Base-by-base conservation (phyloP, 2,113 vertebrate species). In the Lonchura striata region DNA sequence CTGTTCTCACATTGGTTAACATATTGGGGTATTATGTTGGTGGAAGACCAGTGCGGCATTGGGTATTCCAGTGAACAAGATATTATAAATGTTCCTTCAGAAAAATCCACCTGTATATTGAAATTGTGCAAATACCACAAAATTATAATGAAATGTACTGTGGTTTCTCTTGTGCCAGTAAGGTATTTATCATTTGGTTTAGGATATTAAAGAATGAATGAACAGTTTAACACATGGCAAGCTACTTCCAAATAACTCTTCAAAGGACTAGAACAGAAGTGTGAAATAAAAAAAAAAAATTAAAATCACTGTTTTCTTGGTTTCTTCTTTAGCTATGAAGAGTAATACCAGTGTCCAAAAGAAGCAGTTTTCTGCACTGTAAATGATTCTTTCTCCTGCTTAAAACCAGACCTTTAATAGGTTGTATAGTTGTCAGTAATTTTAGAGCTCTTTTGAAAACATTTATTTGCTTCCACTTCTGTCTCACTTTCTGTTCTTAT, bases 401-500 rank as follows among this genome's bases (percentile, higher is more conserved):
- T 88, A 85, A 68, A 90, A 76, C 14, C 30, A 74, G 72, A 60
- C 14, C 11, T 37, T 70, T 71, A 97, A 49, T 54, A 70, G 44
- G 70, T 83, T 86, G 75, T 65, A 22, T 60, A 42, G 47, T 15
- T 78, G 47, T 24, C 35, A 69, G 35, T 85, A 71, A 56, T 68
- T 75, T 74, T 31, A 66, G 63, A 80, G 74, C 30, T 59, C 57
- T 70, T 80, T 81, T 90, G 89, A 75, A 83, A 91, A 81, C 47
- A 71, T 80, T 61, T 78, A 47, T 66, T 82, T 94, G 33, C 15
- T 96, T 95, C 84, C 71, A 72, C 30, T 90, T 78, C 52, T 71
- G 13, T 74, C 60, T 92, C 27, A 13, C 50, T 95, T 96, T 94
- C 39, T 94, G 54, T 96, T 96, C 70, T 95, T 88, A 96, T 97